phyloP scores from a whole-genome alignment of 92 coral and sea anemone species.

The Zoanthus sansibaricus region DNA sequence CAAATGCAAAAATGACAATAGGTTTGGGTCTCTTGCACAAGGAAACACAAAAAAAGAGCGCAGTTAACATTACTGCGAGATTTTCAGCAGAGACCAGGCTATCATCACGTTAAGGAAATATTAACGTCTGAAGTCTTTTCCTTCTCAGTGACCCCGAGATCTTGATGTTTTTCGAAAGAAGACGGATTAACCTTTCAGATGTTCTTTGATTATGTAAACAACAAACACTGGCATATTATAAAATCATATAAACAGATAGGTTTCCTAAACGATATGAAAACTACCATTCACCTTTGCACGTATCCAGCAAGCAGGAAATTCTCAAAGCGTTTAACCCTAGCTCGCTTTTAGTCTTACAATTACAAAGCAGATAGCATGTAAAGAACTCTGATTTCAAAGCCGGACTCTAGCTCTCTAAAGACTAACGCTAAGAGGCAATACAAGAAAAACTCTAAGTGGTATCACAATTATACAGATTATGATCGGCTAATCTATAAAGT shows the following conservation, averaged over 20 bases:
- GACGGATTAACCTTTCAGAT: slow-evolving; percentile 34
- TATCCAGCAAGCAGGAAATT: slow-evolving; percentile 12
- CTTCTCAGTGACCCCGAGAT: slow-evolving; percentile 39
- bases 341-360: neutral
- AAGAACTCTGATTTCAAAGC: neutral
- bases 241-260: neutral
- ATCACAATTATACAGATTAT: slow-evolving; percentile 21
- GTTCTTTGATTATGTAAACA: slow-evolving; percentile 43
- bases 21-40: neutral
- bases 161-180: slow-evolving; percentile 25
- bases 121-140: slow-evolving; percentile 34
- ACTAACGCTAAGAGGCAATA: slow-evolving; percentile 25
- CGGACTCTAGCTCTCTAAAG: slow-evolving; percentile 15
- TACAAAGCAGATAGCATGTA: neutral
- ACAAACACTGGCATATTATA: neutral
- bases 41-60: neutral
- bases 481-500: slow-evolving; percentile 48
- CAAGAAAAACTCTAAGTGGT: slow-evolving; percentile 26
- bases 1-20: neutral
- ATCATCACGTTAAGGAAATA: slow-evolving; percentile 36
- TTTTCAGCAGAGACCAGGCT: neutral
- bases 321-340: slow-evolving; percentile 28
- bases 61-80: neutral
- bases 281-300: neutral
- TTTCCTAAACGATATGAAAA: slow-evolving; percentile 7